These are phyloP conservation scores for Gonioctena quinquepunctata DNA, from an alignment of 1,140 invertebrate genomes.

Conservation along the genomic window DNA sequence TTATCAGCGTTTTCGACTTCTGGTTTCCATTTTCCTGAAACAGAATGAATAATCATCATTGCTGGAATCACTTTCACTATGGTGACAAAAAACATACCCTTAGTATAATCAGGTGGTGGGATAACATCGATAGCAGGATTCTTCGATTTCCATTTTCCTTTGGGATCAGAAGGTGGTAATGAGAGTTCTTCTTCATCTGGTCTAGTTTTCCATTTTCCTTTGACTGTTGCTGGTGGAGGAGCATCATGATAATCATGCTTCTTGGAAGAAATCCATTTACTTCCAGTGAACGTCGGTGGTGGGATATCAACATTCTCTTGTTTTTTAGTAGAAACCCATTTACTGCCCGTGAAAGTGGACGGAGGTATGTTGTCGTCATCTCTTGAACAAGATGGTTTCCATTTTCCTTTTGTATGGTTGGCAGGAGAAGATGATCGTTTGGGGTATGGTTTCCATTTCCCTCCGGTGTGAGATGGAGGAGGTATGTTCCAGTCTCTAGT, in stretches of 20 bases:
- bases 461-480: slow-evolving; percentile 42
- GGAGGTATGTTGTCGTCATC: slow-evolving; percentile 51
- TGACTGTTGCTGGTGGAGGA: not conserved
- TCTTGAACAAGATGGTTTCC: slow-evolving; percentile 52
- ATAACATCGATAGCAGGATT: slow-evolving; percentile 14
- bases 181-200: slow-evolving; percentile 10
- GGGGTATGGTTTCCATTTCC: slow-evolving; percentile 25
- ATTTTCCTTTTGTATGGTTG: slow-evolving; percentile 74
- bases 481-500: slow-evolving; percentile 32
- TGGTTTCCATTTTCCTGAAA: no score
- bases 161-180: slow-evolving; percentile 41
- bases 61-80: no score
- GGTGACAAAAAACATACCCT: no score
- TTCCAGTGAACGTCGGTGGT: slow-evolving; percentile 25
- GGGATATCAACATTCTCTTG: slow-evolving; percentile 41
- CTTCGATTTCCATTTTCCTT: slow-evolving; percentile 21
- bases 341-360: slow-evolving; percentile 59
- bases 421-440: slow-evolving; percentile 56
- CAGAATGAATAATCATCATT: no score
- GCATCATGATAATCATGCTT: slow-evolving; percentile 17
- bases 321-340: slow-evolving; percentile 56
- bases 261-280: slow-evolving; percentile 58
- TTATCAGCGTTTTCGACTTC: no score
- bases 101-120: no score
- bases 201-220: slow-evolving; percentile 55